Base-by-base conservation (phyloP, 2,113 vertebrate genomes). In the Pagrus major region DNA sequence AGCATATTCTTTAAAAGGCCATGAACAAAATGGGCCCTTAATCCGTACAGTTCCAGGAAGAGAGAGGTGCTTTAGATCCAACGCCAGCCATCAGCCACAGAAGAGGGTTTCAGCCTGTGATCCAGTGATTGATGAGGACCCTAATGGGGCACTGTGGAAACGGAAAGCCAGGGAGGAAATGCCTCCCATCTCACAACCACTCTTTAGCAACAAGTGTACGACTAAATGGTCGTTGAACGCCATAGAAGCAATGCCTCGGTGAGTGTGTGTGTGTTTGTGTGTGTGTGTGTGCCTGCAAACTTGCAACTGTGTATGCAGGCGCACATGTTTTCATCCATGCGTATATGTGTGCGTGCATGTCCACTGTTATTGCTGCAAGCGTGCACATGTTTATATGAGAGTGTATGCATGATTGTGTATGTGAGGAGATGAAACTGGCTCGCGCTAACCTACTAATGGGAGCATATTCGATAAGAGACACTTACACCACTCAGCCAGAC, bases 391-490 rank as follows among this genome's bases (percentile, higher is more conserved):
- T 71, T 64, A 35, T 55, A 31, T 64, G 68, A 56, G 44, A 56
- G 46, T 27, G 58, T 69, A 47, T 61, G 44, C 52, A 80, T 76
- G 76, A 76, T 72, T 63, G 81, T 77, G 78, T 56, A 37, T 69
- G 79, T 58, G 67, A 64, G 86, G 76, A 75, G 75, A 78, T 65
- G 61, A 81, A 74, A 84, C 68, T 70, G 78, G 66, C 56, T 76
- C n/a, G 33, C 60, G 73, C 71, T 78, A 65, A 71, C 41, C 76
- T 79, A 44, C 86, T 94, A 94, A 94, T 93, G 93, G 93, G 74
- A 87, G 65, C 71, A 76, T 85, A 93, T 92, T 92, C 69, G 78
- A 94, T 94, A 89, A 91, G 80, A 88, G 89, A 90, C 90, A 89
- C 89, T 93, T 63, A 84, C 69, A 85, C 51, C 85, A 85, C 89